phyloP scores from a whole-genome alignment of 2,888 invertebrate genomes.

The Chesias legatella region DNA sequence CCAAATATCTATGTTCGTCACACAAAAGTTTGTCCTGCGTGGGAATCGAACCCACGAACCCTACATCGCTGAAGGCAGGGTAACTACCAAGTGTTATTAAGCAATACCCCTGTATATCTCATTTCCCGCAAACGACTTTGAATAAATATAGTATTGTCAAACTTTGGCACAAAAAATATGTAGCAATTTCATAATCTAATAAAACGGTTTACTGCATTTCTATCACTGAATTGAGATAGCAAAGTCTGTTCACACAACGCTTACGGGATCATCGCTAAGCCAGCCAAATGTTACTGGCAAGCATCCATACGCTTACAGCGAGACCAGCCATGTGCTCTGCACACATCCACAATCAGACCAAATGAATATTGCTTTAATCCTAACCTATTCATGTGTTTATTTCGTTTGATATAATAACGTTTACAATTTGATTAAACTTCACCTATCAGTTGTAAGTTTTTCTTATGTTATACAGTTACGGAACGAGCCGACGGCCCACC shows the following conservation, averaged over 20 bases:
- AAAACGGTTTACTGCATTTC: conserved; percentile 17
- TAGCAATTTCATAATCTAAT: conserved; percentile 15
- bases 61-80: too few relatives aligned
- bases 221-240: conserved; percentile 25
- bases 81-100: too few relatives aligned
- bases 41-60: too few relatives aligned
- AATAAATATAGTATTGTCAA: too few relatives aligned
- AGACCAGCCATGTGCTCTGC: conserved; percentile 18
- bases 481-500: too few relatives aligned
- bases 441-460: too few relatives aligned
- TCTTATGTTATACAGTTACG: too few relatives aligned
- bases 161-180: not conserved
- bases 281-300: conserved; percentile 32
- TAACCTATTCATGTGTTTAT: conserved; percentile 8
- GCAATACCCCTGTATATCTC: too few relatives aligned
- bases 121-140: too few relatives aligned
- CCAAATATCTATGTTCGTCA: too few relatives aligned
- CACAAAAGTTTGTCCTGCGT: too few relatives aligned
- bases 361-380: conserved; percentile 17
- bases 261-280: conserved; percentile 27
- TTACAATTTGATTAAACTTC: too few relatives aligned
- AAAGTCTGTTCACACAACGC: conserved; percentile 29
- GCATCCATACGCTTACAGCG: conserved; percentile 23
- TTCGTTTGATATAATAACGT: not conserved
- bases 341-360: conserved; percentile 9